phyloP scores from a whole-genome alignment of 2,113 vertebrate species.

The Gracilinanus agilis region DNA sequence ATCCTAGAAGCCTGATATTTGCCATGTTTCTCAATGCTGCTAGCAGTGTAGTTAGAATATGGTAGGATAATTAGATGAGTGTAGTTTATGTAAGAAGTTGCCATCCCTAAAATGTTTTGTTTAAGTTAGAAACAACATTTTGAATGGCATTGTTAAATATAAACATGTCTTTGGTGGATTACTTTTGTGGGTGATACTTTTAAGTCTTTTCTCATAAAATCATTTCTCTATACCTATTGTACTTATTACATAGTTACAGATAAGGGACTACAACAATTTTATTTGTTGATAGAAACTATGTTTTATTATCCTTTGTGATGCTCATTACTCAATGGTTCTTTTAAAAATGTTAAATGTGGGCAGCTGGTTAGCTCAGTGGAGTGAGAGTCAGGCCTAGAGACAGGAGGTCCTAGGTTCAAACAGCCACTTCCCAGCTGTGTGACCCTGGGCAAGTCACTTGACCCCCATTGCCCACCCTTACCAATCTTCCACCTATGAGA shows the following conservation, averaged over 20 bases:
- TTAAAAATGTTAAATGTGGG: conserved; percentile 14
- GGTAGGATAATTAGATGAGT: neutral
- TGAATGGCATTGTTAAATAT: conserved; percentile 27
- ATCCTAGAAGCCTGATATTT: conserved; percentile 35
- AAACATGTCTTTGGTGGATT: conserved; percentile 26
- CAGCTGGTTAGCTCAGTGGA: too few relatives aligned
- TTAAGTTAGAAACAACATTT: neutral
- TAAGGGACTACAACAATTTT: conserved; percentile 26
- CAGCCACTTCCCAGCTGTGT: too few relatives aligned
- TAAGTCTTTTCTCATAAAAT: neutral
- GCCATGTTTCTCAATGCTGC: neutral
- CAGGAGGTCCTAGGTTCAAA: too few relatives aligned
- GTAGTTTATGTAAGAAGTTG: neutral
- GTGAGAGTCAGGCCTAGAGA: too few relatives aligned
- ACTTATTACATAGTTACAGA: conserved; percentile 36
- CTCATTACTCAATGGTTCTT: neutral
- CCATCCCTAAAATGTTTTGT: conserved; percentile 20
- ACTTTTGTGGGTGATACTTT: conserved; percentile 7
- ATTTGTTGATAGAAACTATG: neutral
- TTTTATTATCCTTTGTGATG: conserved; percentile 10
- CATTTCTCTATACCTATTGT: conserved; percentile 19
- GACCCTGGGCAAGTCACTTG: too few relatives aligned
- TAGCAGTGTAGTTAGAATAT: conserved; percentile 32
- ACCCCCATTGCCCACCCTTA: too few relatives aligned
- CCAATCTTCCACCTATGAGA: too few relatives aligned